Base-by-base conservation (phyloP, 2,888 invertebrate genomes). In the Caenorhabditis sp. region DNA sequence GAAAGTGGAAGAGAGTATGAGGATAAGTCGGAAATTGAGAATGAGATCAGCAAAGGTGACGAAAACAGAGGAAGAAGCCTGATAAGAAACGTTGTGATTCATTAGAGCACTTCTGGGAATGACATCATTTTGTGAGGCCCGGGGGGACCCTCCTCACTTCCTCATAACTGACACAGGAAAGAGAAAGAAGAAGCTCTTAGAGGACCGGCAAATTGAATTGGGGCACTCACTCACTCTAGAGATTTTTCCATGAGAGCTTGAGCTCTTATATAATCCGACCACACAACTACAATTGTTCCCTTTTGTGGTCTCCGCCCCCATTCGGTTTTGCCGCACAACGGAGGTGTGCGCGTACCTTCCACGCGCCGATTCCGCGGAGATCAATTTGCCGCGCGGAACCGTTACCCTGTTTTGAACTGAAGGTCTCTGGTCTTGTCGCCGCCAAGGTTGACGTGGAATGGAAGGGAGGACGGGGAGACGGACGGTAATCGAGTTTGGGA, bases 291-390 rank as follows among this genome's bases (percentile, higher is more conserved):
- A 17, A n/a, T n/a, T n/a, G n/a, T n/a, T n/a, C n/a, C n/a, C 27
- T 30, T 20, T 65, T 55, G 65, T 55, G 55, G 65, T 55, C 65
- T 65, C 65, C 65, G 17, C 65, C 65, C 46, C 8, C 7, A 37
- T 48, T 46, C 61, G 35, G 26, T 41, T 52, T 20, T 2, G 2
- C 37, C 20, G 30, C 27, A 56, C 5, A 41, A 15, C 32, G 5
- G 24, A 3, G 24, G 6, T 22, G 13, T 17, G 43, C 6, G 43
- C 22, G 43, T 43, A 45, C 45, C 22, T 15, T n/a, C n/a, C n/a
- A n/a, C n/a, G n/a, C n/a, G n/a, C n/a, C n/a, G n/a, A n/a, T n/a
- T n/a, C n/a, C n/a, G n/a, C n/a, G n/a, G n/a, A n/a, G n/a, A n/a
- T n/a, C n/a, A n/a, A n/a, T n/a, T n/a, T n/a, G n/a, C n/a, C n/a